Base-by-base conservation (phyloP, 1,140 invertebrate species). In the Drosophila repletoides region DNA sequence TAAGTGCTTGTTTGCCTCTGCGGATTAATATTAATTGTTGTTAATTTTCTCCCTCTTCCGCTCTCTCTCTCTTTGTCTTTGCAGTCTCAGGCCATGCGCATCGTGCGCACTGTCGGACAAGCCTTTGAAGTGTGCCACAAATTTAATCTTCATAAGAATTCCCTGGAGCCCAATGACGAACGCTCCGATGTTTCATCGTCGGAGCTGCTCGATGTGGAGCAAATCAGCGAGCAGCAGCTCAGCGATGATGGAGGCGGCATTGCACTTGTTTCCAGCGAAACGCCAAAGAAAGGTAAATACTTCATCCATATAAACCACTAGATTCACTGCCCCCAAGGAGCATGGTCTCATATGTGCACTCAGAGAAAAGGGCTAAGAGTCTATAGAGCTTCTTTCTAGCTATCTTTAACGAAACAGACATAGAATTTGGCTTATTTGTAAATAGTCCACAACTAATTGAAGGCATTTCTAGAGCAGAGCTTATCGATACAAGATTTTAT, bases 101-200 rank as follows among this genome's bases (percentile, higher is more conserved):
- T 99, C 72, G 98, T 99, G 29, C 93, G 98, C 80, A 99, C 98
- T 0, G 97, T 99, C 65, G 98, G 98, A 24, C 98, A 99, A 92
- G 98, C 98, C 12, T 99, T 99, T 92, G 98, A 99, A 92, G 97
- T 99, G 88, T 99, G 98, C 92, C 98, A 99, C 93, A 98, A 98
- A 92, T 93, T 96, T 91, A 95, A 95, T 76, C 90, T 92, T 79
- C 72, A 92, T 76, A 90, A 89, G 81, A 90, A 90, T 89, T 89
- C 89, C 89, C 72, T 92, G 72, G 92, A 93, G 76, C 91, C 92
- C 73, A 93, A 93, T 74, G 93, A 94, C 48, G 92, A 93, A 72
- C 91, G 93, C 64, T 92, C 93, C 52, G 93, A 94, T 74, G 92
- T 93, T 59, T 90, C 92, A 46, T 93, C 92, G 36, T 93, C 91